A percentile compares a stretch with the other conserved stretches of the same genome.
phyloP scores from a whole-genome alignment of 2,888 invertebrate genomes.

The Andrena bucephala region DNA sequence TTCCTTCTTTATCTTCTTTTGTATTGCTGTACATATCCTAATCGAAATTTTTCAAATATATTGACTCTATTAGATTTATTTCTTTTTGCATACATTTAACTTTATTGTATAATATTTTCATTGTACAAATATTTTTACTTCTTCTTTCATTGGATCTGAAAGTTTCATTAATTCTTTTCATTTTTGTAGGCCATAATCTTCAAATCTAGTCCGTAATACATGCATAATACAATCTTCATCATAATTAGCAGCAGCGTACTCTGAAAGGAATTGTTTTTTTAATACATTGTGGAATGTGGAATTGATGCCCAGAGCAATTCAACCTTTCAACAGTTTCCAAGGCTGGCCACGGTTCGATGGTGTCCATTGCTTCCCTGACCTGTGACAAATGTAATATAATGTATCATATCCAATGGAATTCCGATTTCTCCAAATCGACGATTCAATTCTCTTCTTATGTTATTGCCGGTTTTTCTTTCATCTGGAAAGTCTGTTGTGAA shows the following conservation, averaged over 20 bases:
- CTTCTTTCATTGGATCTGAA: no score
- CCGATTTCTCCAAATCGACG: background rate
- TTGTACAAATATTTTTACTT: no score
- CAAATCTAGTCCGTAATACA: no score
- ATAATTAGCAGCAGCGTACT: background rate
- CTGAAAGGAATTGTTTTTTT: slow-evolving; percentile 9
- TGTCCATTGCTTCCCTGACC: background rate
- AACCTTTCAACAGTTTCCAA: slow-evolving; percentile 10
- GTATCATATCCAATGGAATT: slow-evolving; percentile 1
- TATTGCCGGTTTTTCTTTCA: background rate
- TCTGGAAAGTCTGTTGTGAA: slow-evolving; percentile 13
- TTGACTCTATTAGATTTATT: no score
- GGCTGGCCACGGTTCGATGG: background rate
- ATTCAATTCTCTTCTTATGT: background rate
- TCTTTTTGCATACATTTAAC: no score
- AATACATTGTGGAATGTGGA: background rate
- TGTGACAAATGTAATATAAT: background rate
- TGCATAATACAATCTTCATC: no score
- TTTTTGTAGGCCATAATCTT: no score
- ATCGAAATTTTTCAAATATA: no score
- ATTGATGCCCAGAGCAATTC: slow-evolving; percentile 4
- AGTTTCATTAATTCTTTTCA: no score
- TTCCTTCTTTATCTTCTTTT: no score
- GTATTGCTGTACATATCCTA: no score
- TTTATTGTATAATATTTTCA: no score